These are phyloP conservation scores for Oncorhynchus clarkii DNA, from an alignment of 2,113 vertebrate species.

Conservation along the genomic window DNA sequence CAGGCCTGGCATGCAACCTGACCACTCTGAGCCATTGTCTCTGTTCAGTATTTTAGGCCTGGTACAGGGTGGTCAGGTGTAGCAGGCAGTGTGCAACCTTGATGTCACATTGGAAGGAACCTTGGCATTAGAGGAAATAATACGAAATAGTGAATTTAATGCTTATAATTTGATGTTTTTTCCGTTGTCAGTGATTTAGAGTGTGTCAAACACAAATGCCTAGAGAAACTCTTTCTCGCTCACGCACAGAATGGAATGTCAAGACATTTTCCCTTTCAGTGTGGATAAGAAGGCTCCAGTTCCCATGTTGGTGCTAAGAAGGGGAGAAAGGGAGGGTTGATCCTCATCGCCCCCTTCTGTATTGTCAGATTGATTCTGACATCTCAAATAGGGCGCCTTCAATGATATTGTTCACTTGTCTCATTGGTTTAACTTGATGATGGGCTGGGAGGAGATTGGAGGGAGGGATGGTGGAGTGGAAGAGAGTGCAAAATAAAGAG, in stretches of 20 bases:
- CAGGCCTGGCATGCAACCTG: neutral
- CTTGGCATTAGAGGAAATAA: neutral
- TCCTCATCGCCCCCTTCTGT: neutral
- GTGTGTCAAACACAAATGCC: neutral
- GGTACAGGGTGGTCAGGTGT: neutral
- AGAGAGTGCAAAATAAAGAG: neutral
- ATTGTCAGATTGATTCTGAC: conserved; percentile 71
- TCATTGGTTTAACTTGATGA: conserved; percentile 75
- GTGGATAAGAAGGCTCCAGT: neutral
- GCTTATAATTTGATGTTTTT: neutral
- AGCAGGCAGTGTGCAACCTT: neutral
- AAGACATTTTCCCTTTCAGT: neutral
- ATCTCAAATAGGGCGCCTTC: conserved; percentile 69
- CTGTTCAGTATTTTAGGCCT: neutral
- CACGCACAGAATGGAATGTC: neutral
- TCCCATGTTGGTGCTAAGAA: neutral
- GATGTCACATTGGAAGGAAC: neutral
- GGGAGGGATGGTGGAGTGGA: conserved; percentile 4
- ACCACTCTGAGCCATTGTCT: neutral
- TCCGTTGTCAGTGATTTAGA: no score
- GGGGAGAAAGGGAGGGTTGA: neutral
- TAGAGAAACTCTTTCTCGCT: neutral
- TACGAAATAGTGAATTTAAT: neutral
- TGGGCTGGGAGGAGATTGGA: conserved; percentile 33
- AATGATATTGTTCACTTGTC: conserved; percentile 82